Conservation (phyloP, 2,113 vertebrate species). For the Daubentonia madagascariensis region DNA sequence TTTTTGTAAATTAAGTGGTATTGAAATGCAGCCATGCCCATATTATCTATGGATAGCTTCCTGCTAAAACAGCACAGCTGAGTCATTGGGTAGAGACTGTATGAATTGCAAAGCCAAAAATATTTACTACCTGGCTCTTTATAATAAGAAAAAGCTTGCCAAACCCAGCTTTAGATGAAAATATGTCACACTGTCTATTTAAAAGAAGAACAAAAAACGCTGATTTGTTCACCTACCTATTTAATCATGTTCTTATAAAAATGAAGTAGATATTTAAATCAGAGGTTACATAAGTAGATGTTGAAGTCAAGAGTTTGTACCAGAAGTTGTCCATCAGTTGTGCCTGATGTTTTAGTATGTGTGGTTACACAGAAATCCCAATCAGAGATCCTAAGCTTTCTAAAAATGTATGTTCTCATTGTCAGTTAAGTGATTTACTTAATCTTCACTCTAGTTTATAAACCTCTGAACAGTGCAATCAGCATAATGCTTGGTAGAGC, state of each 20-base stretch:
- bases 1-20: neutral
- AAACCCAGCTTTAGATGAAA: neutral
- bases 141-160: neutral
- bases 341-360: conserved; percentile 68
- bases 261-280: conserved; percentile 16
- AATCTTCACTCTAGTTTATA: conserved; percentile 73
- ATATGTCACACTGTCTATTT: neutral
- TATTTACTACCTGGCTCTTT: neutral
- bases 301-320: conserved; percentile 56
- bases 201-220: neutral
- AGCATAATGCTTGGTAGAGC: conserved; percentile 62
- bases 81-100: neutral
- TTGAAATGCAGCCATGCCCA: neutral
- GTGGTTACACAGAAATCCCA: conserved; percentile 73
- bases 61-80: neutral
- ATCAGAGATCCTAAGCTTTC: conserved; percentile 71
- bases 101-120: neutral
- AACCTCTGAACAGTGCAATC: conserved; percentile 77
- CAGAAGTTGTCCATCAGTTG: conserved; percentile 45
- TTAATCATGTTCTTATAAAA: neutral
- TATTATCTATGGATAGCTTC: neutral
- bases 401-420: conserved; percentile 78
- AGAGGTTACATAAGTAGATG: neutral
- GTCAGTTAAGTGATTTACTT: conserved; percentile 78
- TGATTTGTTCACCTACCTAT: neutral